phyloP scores from a whole-genome alignment of 2,888 invertebrate genomes.

The Hyposoter dolosus region DNA sequence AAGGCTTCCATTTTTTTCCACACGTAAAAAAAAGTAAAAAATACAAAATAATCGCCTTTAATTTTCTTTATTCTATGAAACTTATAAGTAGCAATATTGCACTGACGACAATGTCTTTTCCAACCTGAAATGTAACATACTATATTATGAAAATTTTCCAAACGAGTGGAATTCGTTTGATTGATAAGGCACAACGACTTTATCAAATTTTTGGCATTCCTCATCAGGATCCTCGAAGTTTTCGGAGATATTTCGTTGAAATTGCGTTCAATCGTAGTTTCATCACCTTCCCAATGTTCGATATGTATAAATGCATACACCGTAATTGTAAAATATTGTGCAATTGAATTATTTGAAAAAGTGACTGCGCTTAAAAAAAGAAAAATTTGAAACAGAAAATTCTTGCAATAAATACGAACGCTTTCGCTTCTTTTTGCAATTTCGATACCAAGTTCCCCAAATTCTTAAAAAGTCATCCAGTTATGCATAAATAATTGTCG shows the following conservation, averaged over 20 bases:
- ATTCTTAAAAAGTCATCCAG: not conserved
- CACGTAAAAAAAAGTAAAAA: not conserved
- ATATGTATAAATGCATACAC: not conserved
- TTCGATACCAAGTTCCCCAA: not conserved
- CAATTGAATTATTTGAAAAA: not conserved
- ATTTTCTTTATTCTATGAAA: not conserved
- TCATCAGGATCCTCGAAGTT: not conserved
- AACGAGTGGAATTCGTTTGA: not conserved
- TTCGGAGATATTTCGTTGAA: not conserved
- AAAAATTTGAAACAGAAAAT: not conserved
- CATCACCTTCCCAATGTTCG: not conserved
- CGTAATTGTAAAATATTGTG: not conserved
- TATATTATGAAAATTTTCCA: not conserved
- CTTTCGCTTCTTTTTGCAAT: not conserved
- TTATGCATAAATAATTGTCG: not conserved
- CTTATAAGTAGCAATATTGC: not conserved
- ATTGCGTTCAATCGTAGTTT: not conserved
- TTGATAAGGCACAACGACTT: conserved; percentile 26
- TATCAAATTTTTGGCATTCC: conserved; percentile 17
- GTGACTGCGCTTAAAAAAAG: not conserved
- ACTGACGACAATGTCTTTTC: not conserved
- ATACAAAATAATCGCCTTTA: not conserved
- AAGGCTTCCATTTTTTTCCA: not conserved
- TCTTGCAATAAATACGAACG: not conserved
- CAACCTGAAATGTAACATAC: not conserved